These are phyloP conservation scores for Gobio gobio DNA, from an alignment of 2,113 vertebrate species.

Conservation along the genomic window DNA sequence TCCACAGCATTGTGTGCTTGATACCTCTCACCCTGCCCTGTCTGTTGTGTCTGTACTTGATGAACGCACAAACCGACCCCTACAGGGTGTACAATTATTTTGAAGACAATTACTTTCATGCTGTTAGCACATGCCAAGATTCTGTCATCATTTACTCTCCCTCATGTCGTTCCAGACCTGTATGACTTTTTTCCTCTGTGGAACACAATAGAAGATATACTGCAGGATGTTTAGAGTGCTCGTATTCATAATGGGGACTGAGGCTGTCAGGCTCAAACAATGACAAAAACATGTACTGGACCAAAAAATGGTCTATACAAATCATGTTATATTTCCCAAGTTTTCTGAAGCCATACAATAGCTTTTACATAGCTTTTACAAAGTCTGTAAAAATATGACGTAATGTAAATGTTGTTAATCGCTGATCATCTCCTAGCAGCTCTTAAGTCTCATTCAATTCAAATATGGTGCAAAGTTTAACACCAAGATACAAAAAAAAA, in stretches of 20 bases:
- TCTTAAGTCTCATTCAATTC: background rate
- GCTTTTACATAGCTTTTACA: background rate
- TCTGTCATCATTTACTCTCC: slow-evolving; percentile 1
- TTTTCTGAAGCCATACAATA: background rate
- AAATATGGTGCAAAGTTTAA: background rate
- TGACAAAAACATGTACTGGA: background rate
- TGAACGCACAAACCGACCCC: slow-evolving; percentile 2
- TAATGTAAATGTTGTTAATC: background rate
- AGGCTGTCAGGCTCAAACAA: background rate
- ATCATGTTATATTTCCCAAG: background rate
- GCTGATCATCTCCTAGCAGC: background rate
- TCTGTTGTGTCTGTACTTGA: slow-evolving; percentile 9
- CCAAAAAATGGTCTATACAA: background rate
- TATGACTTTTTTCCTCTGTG: background rate
- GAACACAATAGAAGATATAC: background rate
- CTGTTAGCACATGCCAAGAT: slow-evolving; percentile 1
- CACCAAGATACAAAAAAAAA: background rate
- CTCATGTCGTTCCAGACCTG: background rate
- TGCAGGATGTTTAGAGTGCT: background rate
- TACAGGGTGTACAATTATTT: background rate
- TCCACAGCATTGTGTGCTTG: slow-evolving; percentile 11
- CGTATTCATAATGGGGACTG: background rate
- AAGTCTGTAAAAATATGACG: background rate
- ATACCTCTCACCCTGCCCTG: background rate
- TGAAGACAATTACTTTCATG: background rate